Evolutionary conservation across 2,113 vertebrate species (phyloP), one percentile per base, ranked within the genome.

Genomic region (Crotophaga sulcirostris): DNA sequence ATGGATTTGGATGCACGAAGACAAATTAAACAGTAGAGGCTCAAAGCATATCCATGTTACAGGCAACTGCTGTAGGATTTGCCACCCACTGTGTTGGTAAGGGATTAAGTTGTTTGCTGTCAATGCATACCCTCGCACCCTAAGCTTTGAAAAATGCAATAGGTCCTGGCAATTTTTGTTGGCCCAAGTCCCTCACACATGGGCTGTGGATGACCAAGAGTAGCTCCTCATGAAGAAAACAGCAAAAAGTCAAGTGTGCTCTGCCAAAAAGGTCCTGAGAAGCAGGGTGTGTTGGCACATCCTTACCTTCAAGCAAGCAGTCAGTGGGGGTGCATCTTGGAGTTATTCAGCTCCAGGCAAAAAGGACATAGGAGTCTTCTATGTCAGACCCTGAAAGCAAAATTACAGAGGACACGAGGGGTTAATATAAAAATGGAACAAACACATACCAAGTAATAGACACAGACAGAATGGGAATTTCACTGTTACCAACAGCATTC

Each of bases 231-330:
- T 17, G 34, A 66, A 73, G 67, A 77, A 69, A 36, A 70, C 18
- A 67, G 58, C 49, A 91, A 45, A 59, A 93, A 47, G 34, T 66
- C 0, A 1, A 80, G 23, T 1, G 0, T 1, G 4, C 20, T 80
- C 34, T 83, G 55, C 75, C 67, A 76, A 66, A 66, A 82, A 66
- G 54, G 24, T 36, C 38, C 25, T 1, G 5, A 58, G 77, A 79
- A 66, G 31, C 23, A 42, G 28, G 15, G 34, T 44, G 67, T 91
- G n/a, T 38, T 69, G 34, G 64, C 63, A 70, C 29, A 69, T 77
- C 59, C 79, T 64, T 83, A 70, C 82, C 63, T 90, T 69, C 47
- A 73, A 83, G 51, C 54, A 76, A 73, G 26, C 26, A 81, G 69
- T 21, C 62, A 69, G 67, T 1, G 0, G 28, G 28, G 33, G 6